A percentile compares a stretch with the other conserved stretches of the same genome.
Conservation (phyloP, 1,140 invertebrate species). For the Triops longicaudatus region DNA sequence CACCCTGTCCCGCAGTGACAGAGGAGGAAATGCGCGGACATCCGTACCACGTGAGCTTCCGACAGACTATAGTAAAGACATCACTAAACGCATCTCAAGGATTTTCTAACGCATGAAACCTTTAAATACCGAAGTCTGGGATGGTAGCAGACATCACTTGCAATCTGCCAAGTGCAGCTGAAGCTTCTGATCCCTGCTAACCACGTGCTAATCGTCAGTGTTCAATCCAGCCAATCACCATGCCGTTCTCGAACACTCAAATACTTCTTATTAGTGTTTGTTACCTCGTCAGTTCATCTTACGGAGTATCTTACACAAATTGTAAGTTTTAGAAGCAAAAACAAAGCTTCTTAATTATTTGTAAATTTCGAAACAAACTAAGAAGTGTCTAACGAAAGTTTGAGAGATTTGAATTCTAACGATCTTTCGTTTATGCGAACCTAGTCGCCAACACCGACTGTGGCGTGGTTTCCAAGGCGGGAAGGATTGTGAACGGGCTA, state of each 20-base stretch:
- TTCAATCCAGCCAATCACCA: background rate
- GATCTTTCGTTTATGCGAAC: background rate
- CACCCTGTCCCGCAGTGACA: background rate
- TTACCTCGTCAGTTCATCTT: background rate
- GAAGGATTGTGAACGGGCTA: conserved; percentile 28
- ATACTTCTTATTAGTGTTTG: background rate
- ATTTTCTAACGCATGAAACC: background rate
- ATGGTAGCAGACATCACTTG: background rate
- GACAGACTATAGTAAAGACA: background rate
- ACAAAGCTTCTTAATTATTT: too few species aligned
- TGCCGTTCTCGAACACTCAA: background rate
- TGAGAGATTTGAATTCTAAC: background rate
- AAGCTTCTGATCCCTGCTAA: background rate
- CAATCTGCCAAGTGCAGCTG: background rate
- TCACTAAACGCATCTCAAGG: background rate
- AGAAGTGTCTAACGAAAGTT: background rate
- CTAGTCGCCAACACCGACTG: background rate
- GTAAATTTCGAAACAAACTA: too few species aligned
- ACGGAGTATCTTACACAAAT: background rate
- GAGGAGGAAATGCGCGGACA: background rate
- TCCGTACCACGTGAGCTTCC: background rate
- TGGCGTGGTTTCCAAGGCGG: background rate
- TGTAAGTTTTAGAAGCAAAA: background rate
- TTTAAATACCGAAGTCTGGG: background rate
- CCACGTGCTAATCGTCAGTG: background rate